Base-by-base conservation (phyloP, 2,113 vertebrate genomes). In the Strix aluco region DNA sequence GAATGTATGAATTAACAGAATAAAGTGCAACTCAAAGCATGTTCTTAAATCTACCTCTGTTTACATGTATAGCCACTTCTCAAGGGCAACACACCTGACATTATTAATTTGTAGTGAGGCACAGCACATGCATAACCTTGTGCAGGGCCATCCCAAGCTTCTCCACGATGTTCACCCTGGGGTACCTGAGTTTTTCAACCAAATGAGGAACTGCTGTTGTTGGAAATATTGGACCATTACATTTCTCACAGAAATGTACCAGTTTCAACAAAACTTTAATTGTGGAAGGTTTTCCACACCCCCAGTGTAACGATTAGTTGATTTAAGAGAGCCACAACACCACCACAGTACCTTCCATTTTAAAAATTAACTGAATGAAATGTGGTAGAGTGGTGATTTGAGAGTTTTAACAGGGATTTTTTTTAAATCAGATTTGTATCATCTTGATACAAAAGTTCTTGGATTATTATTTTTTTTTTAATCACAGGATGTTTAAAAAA, bases 1-100 rank as follows among this genome's bases (percentile, higher is more conserved):
- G 34, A 59, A 74, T 44, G 15, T 80, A 59, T 36, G 25, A 81
- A 65, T 86, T 69, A 65, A 84, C 15, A 57, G 16, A n/a, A 67
- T 4, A 73, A 91, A 87, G 25, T 44, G 26, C 23, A 87, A 75
- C 29, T 34, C 72, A 38, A 77, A 73, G 30, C 25, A n/a, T 13
- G 23, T 79, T 87, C 67, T 73, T 70, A 59, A 80, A 73, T 26
- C 51, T 57, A 3, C 32, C 14, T 52, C 52, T 86, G 62, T 91
- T 90, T 80, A 71, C 32, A 8, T 29, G 15, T 91, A 46, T 22
- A 91, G 27, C 40, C n/a, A 75, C 40, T 58, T 91, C 55, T 93
- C 86, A 93, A 95, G 88, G 80, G 23, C 95, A 96, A 29, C 40
- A 71, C 46, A 71, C 23, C 82, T 92, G 92, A 92, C 94, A 78